Conservation (phyloP, 2,888 invertebrate species). For the Liodrosophila aerea region DNA sequence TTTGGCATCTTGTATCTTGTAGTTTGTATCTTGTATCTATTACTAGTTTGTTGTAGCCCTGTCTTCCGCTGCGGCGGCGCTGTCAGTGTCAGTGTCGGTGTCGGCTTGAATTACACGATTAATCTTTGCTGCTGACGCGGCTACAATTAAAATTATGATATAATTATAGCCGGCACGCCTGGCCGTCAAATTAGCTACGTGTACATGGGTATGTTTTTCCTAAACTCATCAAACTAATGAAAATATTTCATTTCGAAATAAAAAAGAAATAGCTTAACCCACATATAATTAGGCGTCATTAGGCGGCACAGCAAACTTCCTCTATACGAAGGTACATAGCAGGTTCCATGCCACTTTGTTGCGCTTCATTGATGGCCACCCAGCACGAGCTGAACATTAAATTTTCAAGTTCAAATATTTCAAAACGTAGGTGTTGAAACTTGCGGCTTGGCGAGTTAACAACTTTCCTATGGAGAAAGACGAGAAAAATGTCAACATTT, state of each 20-base stretch:
- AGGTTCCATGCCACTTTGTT: slow-evolving; percentile 13
- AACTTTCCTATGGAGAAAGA: slow-evolving; percentile 35
- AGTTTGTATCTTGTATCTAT: slow-evolving; percentile 24
- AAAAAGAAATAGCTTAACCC: slow-evolving; percentile 38
- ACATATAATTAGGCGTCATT: slow-evolving; percentile 70
- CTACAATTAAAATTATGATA: slow-evolving; percentile 73
- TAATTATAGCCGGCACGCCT: slow-evolving; percentile 56
- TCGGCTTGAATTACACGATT: slow-evolving; percentile 57
- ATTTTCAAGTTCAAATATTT: slow-evolving; percentile 51
- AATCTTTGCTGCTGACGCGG: slow-evolving; percentile 55
- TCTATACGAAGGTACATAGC: slow-evolving; percentile 6
- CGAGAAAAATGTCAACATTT: slow-evolving; percentile 25
- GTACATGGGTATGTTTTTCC: slow-evolving; percentile 34
- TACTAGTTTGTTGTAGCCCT: slow-evolving; percentile 18
- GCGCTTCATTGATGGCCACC: slow-evolving; percentile 49
- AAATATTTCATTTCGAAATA: slow-evolving; percentile 36
- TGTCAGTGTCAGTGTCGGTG: too few relatives aligned
- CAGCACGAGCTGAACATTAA: slow-evolving; percentile 33
- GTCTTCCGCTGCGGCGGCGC: too few relatives aligned
- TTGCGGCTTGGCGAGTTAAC: slow-evolving; percentile 22
- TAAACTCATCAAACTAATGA: slow-evolving; percentile 60
- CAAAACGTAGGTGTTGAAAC: slow-evolving; percentile 43
- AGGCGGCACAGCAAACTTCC: slow-evolving; percentile 39
- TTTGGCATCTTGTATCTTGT: slow-evolving; percentile 10
- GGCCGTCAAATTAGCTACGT: slow-evolving; percentile 58